Percentiles rank a stretch among this genome's conserved stretches.
Evolutionary conservation across 1,140 invertebrate genomes (phyloP).

Genomic region (Drosophila kikkawai): DNA sequence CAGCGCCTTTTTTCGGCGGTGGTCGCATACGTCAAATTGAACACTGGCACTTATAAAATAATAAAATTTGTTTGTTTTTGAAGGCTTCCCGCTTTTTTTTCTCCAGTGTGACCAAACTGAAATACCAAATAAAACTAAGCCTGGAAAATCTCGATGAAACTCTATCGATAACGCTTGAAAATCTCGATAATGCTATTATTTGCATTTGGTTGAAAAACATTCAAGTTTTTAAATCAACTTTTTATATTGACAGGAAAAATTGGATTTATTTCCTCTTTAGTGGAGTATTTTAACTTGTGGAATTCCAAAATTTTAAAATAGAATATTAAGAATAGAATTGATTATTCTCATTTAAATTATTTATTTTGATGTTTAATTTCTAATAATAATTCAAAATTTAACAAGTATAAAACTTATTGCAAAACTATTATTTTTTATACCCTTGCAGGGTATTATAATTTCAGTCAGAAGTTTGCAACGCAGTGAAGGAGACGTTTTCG

Average conservation of each 20-base stretch:
- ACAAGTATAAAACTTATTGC: background rate
- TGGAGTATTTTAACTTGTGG: no score
- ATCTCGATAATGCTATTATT: background rate
- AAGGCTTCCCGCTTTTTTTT: constrained; percentile 16
- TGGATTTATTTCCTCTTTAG: no score
- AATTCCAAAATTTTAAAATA: background rate
- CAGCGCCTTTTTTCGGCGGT: background rate
- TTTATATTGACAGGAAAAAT: no score
- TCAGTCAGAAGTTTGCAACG: no score
- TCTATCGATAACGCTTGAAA: background rate
- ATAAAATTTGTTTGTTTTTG: background rate
- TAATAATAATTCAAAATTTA: background rate
- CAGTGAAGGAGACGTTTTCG: no score
- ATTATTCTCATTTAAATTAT: no score
- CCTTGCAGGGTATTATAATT: no score
- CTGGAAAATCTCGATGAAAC: background rate
- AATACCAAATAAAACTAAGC: background rate
- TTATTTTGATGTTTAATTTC: background rate
- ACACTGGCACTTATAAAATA: background rate
- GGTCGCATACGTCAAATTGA: constrained; percentile 1
- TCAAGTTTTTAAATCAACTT: no score
- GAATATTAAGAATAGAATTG: no score
- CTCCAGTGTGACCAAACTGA: background rate
- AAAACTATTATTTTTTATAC: no score
- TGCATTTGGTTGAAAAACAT: no score